Percentiles rank a stretch among this genome's conserved stretches.
phyloP scores from a whole-genome alignment of 2,888 invertebrate species.

The Ametastegia equiseti region DNA sequence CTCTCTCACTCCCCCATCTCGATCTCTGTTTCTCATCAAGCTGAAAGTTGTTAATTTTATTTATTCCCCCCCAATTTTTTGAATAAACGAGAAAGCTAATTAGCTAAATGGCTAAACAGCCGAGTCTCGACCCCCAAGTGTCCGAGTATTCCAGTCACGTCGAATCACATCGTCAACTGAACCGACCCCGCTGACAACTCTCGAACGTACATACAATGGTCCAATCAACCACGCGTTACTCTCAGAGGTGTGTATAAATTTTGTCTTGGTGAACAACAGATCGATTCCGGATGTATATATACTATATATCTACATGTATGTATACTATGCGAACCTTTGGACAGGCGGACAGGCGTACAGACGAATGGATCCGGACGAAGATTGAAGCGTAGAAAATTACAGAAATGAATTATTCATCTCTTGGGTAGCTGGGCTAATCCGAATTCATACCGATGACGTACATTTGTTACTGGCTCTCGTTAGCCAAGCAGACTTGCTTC shows the following conservation, averaged over 20 bases:
- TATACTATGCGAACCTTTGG: conserved; percentile 9
- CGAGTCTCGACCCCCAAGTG: neutral
- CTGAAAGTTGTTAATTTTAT: conserved; percentile 26
- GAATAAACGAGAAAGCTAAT: conserved; percentile 24
- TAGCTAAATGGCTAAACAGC: conserved; percentile 26
- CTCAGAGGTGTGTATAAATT: conserved; percentile 29
- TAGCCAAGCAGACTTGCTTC: conserved; percentile 35
- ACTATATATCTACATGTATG: no score
- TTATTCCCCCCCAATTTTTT: conserved; percentile 25
- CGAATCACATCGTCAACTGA: conserved; percentile 10
- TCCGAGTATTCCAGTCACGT: conserved; percentile 27
- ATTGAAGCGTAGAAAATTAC: conserved; percentile 57
- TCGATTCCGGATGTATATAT: conserved; percentile 21
- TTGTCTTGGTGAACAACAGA: conserved; percentile 36
- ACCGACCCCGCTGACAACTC: neutral
- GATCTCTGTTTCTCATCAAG: conserved; percentile 2
- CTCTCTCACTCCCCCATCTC: neutral
- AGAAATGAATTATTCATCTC: conserved; percentile 57
- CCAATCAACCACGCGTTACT: conserved; percentile 43
- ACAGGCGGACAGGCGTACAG: neutral
- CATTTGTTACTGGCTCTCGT: conserved; percentile 50
- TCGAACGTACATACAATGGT: conserved; percentile 24
- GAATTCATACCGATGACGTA: conserved; percentile 52
- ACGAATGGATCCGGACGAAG: conserved; percentile 46
- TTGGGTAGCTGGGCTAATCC: conserved; percentile 52